These are phyloP conservation scores for Trisateles emortualis DNA, from an alignment of 2,888 invertebrate species.

Conservation along the genomic window DNA sequence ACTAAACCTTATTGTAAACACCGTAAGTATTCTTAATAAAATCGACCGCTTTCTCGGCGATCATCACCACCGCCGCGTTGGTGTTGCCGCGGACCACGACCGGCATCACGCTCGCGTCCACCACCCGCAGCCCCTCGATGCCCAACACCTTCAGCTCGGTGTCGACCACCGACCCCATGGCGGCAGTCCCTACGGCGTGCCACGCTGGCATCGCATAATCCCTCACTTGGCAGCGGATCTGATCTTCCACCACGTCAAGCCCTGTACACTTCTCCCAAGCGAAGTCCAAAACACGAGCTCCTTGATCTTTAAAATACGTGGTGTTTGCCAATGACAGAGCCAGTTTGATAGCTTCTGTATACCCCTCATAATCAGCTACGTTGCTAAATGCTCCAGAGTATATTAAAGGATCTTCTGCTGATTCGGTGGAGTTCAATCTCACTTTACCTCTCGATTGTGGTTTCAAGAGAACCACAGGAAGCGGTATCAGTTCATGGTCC, in stretches of 20 bases:
- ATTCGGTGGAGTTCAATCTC: conserved; percentile 56
- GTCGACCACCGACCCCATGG: conserved; percentile 72
- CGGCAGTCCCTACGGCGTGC: conserved; percentile 76
- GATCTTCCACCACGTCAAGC: conserved; percentile 54
- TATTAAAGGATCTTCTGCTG: conserved; percentile 64
- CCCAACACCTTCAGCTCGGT: conserved; percentile 59
- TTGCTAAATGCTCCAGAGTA: conserved; percentile 68
- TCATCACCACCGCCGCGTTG: conserved; percentile 76
- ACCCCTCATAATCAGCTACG: conserved; percentile 59
- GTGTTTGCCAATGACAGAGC: conserved; percentile 62
- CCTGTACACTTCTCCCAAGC: conserved; percentile 56
- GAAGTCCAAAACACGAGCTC: conserved; percentile 61
- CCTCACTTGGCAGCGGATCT: conserved; percentile 75
- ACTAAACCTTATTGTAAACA: neutral
- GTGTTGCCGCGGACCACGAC: conserved; percentile 71
- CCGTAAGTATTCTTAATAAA: conserved; percentile 61
- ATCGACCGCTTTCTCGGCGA: conserved; percentile 72
- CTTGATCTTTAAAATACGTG: conserved; percentile 60
- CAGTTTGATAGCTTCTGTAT: conserved; percentile 58
- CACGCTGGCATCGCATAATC: conserved; percentile 71
- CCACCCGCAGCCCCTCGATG: conserved; percentile 63
- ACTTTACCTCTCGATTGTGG: conserved; percentile 72
- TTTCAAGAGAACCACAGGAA: conserved; percentile 70
- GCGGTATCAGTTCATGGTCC: conserved; percentile 60
- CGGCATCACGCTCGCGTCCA: conserved; percentile 76